Percentiles rank a stretch among this genome's conserved stretches.
phyloP scores from a whole-genome alignment of 2,888 invertebrate genomes.

The Apamea crenata region DNA sequence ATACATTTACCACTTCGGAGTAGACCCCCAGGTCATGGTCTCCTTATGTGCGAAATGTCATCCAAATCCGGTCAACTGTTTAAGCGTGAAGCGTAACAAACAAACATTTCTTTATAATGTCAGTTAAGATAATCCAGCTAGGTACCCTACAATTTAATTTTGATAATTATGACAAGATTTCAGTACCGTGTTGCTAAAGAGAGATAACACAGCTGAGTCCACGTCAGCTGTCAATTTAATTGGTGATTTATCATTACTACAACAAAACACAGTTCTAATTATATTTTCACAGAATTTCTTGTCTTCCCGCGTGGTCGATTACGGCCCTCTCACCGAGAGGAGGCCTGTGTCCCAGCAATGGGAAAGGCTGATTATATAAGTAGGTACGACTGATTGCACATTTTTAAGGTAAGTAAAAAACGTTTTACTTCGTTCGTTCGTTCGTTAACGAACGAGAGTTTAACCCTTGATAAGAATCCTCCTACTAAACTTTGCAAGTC shows the following conservation, averaged over 20 bases:
- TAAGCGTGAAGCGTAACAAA: no score
- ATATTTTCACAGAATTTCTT: conserved; percentile 18
- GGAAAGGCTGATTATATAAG: neutral
- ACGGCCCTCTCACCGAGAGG: neutral
- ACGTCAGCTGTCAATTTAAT: conserved; percentile 25
- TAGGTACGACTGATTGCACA: neutral
- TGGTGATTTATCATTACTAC: conserved; percentile 48
- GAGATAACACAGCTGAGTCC: conserved; percentile 41
- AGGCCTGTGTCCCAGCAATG: neutral
- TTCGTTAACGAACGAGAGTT: no score
- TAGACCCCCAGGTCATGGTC: no score
- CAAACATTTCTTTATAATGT: neutral
- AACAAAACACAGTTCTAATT: conserved; percentile 9
- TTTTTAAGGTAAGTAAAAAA: neutral
- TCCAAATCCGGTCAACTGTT: no score
- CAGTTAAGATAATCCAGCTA: neutral
- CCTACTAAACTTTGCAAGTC: neutral
- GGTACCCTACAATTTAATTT: neutral
- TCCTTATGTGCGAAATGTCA: no score
- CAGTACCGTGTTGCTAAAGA: neutral
- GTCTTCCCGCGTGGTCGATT: neutral
- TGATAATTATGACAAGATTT: neutral
- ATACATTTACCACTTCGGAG: no score
- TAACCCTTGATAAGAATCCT: neutral
- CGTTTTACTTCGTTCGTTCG: no score